Percentiles rank a stretch among this genome's conserved stretches.
Conservation (phyloP, 1,140 invertebrate species). For the Yoshiicerus persimilis region DNA sequence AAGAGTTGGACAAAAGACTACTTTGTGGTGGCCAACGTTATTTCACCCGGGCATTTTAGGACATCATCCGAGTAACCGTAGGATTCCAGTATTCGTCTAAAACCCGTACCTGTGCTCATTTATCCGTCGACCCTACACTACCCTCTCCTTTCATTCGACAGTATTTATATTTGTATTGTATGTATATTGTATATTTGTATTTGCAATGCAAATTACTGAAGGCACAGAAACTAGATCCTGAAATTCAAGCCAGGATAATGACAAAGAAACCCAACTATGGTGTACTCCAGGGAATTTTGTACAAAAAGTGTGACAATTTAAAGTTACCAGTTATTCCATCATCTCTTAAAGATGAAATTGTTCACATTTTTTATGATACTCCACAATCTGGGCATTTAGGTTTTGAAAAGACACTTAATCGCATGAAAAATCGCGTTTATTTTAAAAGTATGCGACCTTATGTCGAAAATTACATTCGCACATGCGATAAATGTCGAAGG, state of each 20-base stretch:
- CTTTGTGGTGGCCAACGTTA: no score
- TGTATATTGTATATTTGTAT: no score
- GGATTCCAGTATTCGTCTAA: no score
- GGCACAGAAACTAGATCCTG: not conserved
- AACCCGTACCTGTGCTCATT: no score
- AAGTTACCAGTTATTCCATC: not conserved
- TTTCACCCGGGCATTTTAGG: no score
- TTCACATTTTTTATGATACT: no score
- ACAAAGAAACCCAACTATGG: not conserved
- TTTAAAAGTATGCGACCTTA: not conserved
- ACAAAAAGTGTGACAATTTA: no score
- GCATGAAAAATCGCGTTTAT: not conserved
- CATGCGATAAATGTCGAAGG: not conserved
- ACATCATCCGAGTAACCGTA: no score
- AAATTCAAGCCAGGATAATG: not conserved
- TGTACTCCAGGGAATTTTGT: not conserved
- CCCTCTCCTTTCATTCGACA: no score
- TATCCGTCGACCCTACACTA: no score
- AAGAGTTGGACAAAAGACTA: no score
- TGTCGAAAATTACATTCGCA: conserved; percentile 10
- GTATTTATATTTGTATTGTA: no score
- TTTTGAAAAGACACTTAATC: conserved; percentile 7
- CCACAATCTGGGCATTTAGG: conserved; percentile 18
- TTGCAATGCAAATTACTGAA: not conserved
- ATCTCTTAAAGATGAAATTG: not conserved